Conservation (phyloP, 2,797 vertebrate genomes). For the Tangara arthus region DNA sequence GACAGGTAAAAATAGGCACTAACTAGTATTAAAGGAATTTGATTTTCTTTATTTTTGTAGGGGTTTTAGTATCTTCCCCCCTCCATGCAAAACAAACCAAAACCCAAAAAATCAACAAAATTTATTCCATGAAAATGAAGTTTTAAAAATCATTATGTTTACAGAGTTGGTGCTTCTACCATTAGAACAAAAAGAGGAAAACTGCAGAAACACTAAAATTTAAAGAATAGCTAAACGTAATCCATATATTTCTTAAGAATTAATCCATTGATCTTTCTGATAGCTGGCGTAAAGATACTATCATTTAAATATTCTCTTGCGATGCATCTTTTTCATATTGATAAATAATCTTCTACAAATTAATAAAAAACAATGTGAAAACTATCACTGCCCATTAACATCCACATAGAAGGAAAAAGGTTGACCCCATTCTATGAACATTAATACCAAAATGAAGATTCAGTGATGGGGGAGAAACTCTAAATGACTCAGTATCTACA, state of each 20-base stretch:
- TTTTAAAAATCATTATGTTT: neutral
- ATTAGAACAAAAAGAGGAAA: neutral
- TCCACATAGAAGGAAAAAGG: neutral
- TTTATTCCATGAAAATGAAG: neutral
- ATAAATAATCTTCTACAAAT: neutral
- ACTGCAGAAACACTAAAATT: neutral
- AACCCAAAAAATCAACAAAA: neutral
- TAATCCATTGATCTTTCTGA: neutral
- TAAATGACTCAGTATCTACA: neutral
- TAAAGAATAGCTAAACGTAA: neutral
- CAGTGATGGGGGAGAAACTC: neutral
- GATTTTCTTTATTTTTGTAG: neutral
- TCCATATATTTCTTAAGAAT: neutral
- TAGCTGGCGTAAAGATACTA: neutral
- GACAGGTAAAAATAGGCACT: neutral
- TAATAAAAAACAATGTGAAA: neutral
- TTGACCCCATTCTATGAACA: neutral
- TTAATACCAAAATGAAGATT: neutral
- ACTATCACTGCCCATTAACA: neutral
- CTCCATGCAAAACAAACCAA: neutral
- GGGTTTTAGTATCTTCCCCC: fast-evolving
- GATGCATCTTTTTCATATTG: neutral
- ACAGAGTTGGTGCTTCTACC: neutral
- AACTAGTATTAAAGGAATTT: neutral
- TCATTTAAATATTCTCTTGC: neutral